These are phyloP conservation scores for Unio delphinus DNA, from an alignment of 2,888 invertebrate species.

Conservation along the genomic window DNA sequence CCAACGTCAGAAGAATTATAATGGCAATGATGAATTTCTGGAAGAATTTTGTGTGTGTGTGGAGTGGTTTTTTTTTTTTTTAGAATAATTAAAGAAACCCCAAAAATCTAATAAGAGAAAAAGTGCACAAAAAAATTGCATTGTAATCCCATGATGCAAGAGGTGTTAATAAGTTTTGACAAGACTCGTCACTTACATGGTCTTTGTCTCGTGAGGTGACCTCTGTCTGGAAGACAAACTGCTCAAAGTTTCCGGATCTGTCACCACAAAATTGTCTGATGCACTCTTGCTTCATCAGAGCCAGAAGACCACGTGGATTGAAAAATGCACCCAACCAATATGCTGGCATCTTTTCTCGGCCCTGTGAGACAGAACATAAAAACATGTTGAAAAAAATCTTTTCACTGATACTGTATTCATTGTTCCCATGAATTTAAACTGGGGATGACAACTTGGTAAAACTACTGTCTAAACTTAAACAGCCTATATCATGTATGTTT, in stretches of 20 bases:
- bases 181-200: slow-evolving; percentile 60
- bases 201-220: slow-evolving; percentile 71
- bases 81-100: too few species aligned
- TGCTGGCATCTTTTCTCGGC: slow-evolving; percentile 70
- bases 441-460: too few species aligned
- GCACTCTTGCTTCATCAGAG: slow-evolving; percentile 68
- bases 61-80: too few species aligned
- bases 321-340: slow-evolving; percentile 71
- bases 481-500: too few species aligned
- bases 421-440: neutral
- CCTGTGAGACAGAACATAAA: slow-evolving; percentile 41
- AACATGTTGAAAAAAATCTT: neutral
- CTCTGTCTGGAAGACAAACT: slow-evolving; percentile 69
- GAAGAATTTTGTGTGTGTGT: too few species aligned
- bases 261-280: slow-evolving; percentile 60
- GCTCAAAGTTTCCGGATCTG: slow-evolving; percentile 66
- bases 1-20: too few species aligned
- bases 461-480: too few species aligned
- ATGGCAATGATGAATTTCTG: too few species aligned
- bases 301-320: slow-evolving; percentile 67
- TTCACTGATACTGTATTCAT: neutral
- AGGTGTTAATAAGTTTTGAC: neutral
- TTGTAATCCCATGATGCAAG: too few species aligned
- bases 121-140: too few species aligned
- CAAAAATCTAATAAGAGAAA: too few species aligned